Evolutionary conservation across 2,888 invertebrate species (phyloP), one percentile per base, ranked within the genome.

Genomic region (Griposia aprilina): DNA sequence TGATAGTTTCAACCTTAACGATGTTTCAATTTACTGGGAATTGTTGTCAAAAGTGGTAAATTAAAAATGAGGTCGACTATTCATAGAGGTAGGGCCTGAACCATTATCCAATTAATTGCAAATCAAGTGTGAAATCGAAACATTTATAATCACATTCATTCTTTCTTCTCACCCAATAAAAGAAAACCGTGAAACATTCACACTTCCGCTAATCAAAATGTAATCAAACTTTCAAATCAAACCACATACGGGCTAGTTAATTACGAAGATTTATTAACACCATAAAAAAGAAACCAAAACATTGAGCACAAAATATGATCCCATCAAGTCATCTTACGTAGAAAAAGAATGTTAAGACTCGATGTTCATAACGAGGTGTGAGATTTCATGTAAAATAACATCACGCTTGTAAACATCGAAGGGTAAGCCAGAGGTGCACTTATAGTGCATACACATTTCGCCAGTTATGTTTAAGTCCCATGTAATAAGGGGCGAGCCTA

Each of bases 271-370:
- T 84, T 84, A 84, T 86, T 65, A 63, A 68, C 62, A 41, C 57
- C 57, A 83, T 85, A 75, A 87, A 87, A 82, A 80, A 81, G 79
- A 84, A 88, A 87, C 68, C 36, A 59, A 75, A 79, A 71, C 30
- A 73, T 76, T 73, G 67, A 76, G 72, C 62, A 69, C 67, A 73
- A 80, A 88, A 73, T 86, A 74, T 74, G 67, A 78, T 65, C 62
- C 20, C 55, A 75, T 78, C 70, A 76, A 57, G 62, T 60, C 23
- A 52, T 55, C 17, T 50, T 15, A 10, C 6, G 15, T 52, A 50
- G 23, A 66, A n/a, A 10, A 65, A 59, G n/a, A 55, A 65, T 26
- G 4, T 26, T 60, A 17, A 60, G 15, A 48, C 15, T 59, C 8
- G 0, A 5, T 60, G 15, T 0, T 11, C 30, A 26, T 69, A 69